These are phyloP conservation scores for Penaeus indicus DNA, from an alignment of 1,140 invertebrate species.

Conservation along the genomic window DNA sequence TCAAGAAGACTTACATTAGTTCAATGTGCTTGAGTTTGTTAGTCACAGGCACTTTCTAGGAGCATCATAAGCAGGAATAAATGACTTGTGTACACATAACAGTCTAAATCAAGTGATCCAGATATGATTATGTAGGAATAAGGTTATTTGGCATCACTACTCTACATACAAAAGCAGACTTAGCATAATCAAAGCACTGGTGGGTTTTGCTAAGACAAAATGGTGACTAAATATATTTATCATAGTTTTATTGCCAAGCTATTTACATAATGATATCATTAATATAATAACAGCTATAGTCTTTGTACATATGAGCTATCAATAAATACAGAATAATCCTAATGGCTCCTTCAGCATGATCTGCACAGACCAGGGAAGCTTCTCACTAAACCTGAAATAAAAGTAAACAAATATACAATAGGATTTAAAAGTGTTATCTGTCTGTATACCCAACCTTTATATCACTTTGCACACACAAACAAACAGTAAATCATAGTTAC, in stretches of 20 bases:
- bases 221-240: constrained; percentile 55
- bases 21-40: not conserved
- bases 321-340: constrained; percentile 61
- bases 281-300: constrained; percentile 58
- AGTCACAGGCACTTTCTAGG: not conserved
- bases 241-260: constrained; percentile 49
- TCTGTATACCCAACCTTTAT: too few relatives aligned
- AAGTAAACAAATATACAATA: not conserved
- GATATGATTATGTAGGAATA: constrained; percentile 18
- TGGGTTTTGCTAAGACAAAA: constrained; percentile 37
- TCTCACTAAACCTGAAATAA: constrained; percentile 54
- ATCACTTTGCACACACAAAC: too few relatives aligned
- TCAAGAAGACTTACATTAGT: not conserved
- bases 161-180: constrained; percentile 57
- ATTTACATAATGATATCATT: constrained; percentile 52
- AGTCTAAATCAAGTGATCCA: not conserved
- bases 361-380: constrained; percentile 11
- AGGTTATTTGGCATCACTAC: constrained; percentile 60
- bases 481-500: too few relatives aligned
- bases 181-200: constrained; percentile 44
- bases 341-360: constrained; percentile 52
- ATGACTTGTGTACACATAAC: constrained; percentile 41
- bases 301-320: constrained; percentile 62
- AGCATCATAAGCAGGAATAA: constrained; percentile 44
- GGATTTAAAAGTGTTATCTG: too few relatives aligned